phyloP scores from a whole-genome alignment of 2,888 invertebrate genomes.

The Drosophila longiperda region DNA sequence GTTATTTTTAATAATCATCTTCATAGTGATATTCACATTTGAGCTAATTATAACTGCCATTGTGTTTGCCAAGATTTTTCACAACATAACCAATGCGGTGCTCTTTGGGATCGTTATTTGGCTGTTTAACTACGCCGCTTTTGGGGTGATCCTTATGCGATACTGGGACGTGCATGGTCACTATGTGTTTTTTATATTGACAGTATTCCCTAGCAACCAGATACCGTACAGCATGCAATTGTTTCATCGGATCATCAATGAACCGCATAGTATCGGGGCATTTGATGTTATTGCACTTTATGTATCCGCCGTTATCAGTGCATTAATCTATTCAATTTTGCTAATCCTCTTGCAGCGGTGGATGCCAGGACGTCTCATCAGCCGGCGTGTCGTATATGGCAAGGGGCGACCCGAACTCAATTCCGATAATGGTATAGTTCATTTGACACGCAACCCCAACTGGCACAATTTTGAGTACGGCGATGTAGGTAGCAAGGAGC shows the following conservation, averaged over 20 bases:
- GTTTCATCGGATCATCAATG: constrained; percentile 40
- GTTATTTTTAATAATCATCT: constrained; percentile 41
- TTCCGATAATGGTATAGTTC: constrained; percentile 1
- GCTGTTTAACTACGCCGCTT: constrained; percentile 71
- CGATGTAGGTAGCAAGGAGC: constrained; percentile 55
- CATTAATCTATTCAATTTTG: constrained; percentile 36
- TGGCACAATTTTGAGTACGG: constrained; percentile 75
- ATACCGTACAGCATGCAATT: constrained; percentile 64
- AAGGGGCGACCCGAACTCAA: constrained; percentile 1
- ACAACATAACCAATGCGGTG: constrained; percentile 52
- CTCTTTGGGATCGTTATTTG: constrained; percentile 65
- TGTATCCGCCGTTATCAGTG: constrained; percentile 26
- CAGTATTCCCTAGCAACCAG: constrained; percentile 71
- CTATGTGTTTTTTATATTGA: constrained; percentile 53
- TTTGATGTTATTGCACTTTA: constrained; percentile 43
- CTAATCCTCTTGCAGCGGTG: constrained; percentile 51
- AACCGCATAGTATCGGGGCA: neutral
- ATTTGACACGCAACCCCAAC: constrained; percentile 46
- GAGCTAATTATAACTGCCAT: constrained; percentile 69
- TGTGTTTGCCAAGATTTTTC: constrained; percentile 58
- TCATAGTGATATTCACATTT: constrained; percentile 53
- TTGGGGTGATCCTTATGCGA: constrained; percentile 60
- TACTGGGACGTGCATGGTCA: constrained; percentile 47
- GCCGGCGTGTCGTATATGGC: constrained; percentile 31
- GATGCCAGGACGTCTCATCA: constrained; percentile 61